Base-by-base conservation (phyloP, 1,140 invertebrate genomes). In the Pseudomyrmex pallidus region DNA sequence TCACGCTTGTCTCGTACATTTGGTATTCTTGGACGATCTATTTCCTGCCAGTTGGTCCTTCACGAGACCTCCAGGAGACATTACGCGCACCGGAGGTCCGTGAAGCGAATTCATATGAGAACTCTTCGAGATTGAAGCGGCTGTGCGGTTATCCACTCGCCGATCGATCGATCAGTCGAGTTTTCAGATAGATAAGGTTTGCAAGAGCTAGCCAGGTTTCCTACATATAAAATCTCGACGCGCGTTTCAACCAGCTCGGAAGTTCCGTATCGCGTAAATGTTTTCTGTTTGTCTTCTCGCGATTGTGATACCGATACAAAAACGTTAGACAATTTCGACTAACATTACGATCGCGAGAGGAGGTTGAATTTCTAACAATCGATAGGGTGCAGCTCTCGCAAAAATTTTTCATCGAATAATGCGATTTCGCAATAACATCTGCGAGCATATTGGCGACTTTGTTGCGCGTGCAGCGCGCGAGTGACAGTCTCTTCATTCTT, bases 11-110 rank as follows among this genome's bases (percentile, higher is more conserved):
- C 50, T 62, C 54, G 17, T 22, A 25, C 20, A 20, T 48, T 62
- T 46, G 83, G 52, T 88, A 88, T 88, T 88, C 74, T 88, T 83
- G 87, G 86, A 82, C 83, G 67, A 85, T 87, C 74, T 54, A 64
- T 52, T 78, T 57, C 48, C 76, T 48, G 72, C 50, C 67, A 44
- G 61, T 82, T 74, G 64, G 61, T 57, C 77, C 56, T 86, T 57
- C 50, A 4, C 20, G 20, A 61, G 83, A 8, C 4, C 83, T 63
- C 72, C 83, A 22, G 86, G 87, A 88, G 83, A 20, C 73, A 25
- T 59, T 87, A 83, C 50, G 61, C 73, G 82, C 57, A 35, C 73
- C 52, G 87, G 74, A 52, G 67, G 73, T 74, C 83, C 15, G 57
- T 46, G 64, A 76, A 52, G 52, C 63, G 59, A 67, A 54, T 77